phyloP scores from a whole-genome alignment of 2,797 vertebrate species.

The Notolepis coatsorum region DNA sequence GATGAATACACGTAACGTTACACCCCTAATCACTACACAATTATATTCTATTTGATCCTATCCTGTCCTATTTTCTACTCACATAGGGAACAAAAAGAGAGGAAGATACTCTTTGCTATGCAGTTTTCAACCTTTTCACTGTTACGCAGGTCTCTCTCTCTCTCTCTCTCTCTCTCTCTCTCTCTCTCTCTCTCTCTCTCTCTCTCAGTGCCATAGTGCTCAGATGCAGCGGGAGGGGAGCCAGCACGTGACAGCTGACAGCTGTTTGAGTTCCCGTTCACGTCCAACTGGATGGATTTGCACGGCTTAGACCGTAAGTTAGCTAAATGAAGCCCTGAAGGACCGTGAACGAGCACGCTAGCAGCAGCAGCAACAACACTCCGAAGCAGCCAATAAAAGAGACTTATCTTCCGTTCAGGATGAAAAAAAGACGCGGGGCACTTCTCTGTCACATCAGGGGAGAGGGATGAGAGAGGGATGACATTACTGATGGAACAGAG shows the following conservation, averaged over 20 bases:
- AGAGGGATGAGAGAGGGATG: constrained; percentile 23
- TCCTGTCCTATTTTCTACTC: not conserved
- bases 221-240: constrained; percentile 50
- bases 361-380: constrained; percentile 50
- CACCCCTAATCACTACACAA: too few relatives aligned
- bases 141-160: too few relatives aligned
- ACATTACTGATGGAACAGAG: too few relatives aligned
- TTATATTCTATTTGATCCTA: not conserved
- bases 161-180: not conserved
- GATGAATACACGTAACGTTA: too few relatives aligned
- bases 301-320: constrained; percentile 64
- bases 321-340: constrained; percentile 75
- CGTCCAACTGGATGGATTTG: constrained; percentile 74
- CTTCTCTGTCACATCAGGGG: constrained; percentile 55
- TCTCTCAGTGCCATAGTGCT: constrained; percentile 30
- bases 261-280: constrained; percentile 56
- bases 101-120: too few relatives aligned
- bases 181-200: constrained; percentile 6
- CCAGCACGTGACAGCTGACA: constrained; percentile 60
- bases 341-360: constrained; percentile 50
- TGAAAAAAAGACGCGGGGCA: constrained; percentile 44
- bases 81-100: too few relatives aligned
- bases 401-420: constrained; percentile 48
- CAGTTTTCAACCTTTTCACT: too few relatives aligned
- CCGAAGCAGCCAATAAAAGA: constrained; percentile 46